Evolutionary conservation across 2,888 invertebrate genomes (phyloP), one percentile per base, ranked within the genome.

Genomic region (Salpingus planirostris): DNA sequence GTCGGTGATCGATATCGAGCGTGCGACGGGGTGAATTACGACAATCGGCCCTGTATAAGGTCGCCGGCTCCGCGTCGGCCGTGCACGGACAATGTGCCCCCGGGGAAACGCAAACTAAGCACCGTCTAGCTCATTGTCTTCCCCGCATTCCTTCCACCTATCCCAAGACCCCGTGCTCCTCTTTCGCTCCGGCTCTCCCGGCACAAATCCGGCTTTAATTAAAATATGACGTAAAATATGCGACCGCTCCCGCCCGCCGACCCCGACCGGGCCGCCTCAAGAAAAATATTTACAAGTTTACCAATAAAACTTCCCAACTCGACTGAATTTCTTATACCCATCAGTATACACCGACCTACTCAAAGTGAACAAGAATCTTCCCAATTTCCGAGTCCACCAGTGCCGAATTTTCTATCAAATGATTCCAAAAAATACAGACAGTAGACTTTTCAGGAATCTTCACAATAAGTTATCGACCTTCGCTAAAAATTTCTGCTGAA

Each of bases 151-250:
- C 37, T 32, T 35, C 36, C 28, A 24, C 5, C 24, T 11, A 23
- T 18, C 23, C 23, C 23, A 23, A 23, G 18, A 12, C 11, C n/a
- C n/a, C n/a, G n/a, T n/a, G n/a, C n/a, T n/a, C n/a, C n/a, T n/a
- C n/a, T n/a, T n/a, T n/a, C n/a, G n/a, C n/a, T n/a, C n/a, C n/a
- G n/a, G n/a, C n/a, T 31, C 31, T 24, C 10, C 25, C 31, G 24
- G 32, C 32, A 29, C 30, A 44, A 48, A 50, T 50, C 47, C 47
- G 31, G 36, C 43, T 50, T 50, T 48, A 48, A 50, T 50, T 50
- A 50, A 50, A 48, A 49, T 46, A 47, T 50, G 47, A 44, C 45
- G 46, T 44, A 46, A 47, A 50, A 48, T 46, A 45, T 43, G 44
- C 40, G 32, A 36, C 27, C 30, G 33, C 33, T 23, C 23, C 6